These are phyloP conservation scores for Cantharis nigra DNA, from an alignment of 2,888 invertebrate species.

Conservation along the genomic window DNA sequence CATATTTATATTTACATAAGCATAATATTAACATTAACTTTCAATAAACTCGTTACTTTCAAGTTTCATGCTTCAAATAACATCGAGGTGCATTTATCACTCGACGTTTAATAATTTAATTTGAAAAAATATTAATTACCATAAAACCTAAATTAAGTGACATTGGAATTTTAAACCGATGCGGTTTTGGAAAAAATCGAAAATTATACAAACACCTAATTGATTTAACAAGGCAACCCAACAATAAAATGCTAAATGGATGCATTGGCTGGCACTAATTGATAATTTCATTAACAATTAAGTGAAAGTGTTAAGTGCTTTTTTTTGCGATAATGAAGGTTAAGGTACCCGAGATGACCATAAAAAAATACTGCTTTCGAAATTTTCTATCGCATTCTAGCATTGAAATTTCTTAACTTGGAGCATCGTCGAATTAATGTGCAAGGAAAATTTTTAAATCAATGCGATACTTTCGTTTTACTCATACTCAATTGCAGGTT, in stretches of 20 bases:
- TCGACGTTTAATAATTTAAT: neutral
- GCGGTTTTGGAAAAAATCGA: neutral
- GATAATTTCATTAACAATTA: neutral
- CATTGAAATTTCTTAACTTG: slow-evolving; percentile 8
- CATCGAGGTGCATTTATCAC: neutral
- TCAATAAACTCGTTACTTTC: slow-evolving; percentile 4
- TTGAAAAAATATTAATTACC: neutral
- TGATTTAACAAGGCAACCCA: neutral
- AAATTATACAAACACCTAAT: neutral
- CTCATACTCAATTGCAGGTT: no score
- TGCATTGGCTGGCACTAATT: neutral
- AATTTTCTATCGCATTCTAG: slow-evolving; percentile 4
- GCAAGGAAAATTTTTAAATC: no score
- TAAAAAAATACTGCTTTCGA: slow-evolving; percentile 3
- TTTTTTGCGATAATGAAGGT: slow-evolving; percentile 2
- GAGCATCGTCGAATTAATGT: neutral
- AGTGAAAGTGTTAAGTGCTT: neutral
- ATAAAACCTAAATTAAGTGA: neutral
- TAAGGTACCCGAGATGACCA: slow-evolving; percentile 14
- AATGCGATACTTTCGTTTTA: neutral
- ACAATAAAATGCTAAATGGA: neutral
- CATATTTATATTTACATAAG: neutral
- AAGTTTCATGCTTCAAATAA: slow-evolving; percentile 4
- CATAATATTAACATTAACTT: neutral
- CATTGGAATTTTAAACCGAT: neutral